Base-by-base conservation (phyloP, 2,797 vertebrate species). In the Setipinna tenuifilis region DNA sequence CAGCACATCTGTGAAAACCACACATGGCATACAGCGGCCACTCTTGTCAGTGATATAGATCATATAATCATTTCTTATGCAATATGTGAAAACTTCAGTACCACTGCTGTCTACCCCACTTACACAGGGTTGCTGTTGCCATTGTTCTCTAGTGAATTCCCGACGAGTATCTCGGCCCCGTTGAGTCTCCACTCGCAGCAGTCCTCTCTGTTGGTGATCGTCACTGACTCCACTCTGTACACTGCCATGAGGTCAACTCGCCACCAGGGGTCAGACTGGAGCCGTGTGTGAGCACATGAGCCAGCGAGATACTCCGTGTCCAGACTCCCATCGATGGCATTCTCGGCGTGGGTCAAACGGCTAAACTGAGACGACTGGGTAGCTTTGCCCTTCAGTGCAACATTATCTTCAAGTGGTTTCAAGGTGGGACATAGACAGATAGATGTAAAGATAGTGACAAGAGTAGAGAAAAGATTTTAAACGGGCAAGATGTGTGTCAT, bases 161-260 rank as follows among this genome's bases (percentile, higher is more conserved):
- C 86, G 19, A 85, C 81, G 61, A 14, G 86, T 31, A 83, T 86
- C 83, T 86, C 83, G 2, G 82, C 83, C 59, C 87, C 82, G 28
- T 78, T 28, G 21, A 89, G 71, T 23, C 28, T 46, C 81, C 83
- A 80, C 19, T 59, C 35, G 11, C 87, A 84, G 85, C 87, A 86
- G 62, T 86, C 85, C 54, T 16, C 81, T 46, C 85, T 65, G 85
- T 83, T 86, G 46, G 85, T 86, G 85, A 85, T 50, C 44, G 83
- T 87, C 12, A 89, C 62, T 50, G 86, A 84, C 80, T 83, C 86
- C 46, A 88, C 84, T 50, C 46, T 71, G 5, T 87, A 80, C 17
- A 81, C 25, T 10, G 87, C 71, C 68, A 89, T 59, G 28, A 87
- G 86, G 59, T 88, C 86, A 65, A 89, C 78, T 46, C 86, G 84